Base-by-base conservation (phyloP, 2,797 vertebrate species). In the Prunella strophiata region DNA sequence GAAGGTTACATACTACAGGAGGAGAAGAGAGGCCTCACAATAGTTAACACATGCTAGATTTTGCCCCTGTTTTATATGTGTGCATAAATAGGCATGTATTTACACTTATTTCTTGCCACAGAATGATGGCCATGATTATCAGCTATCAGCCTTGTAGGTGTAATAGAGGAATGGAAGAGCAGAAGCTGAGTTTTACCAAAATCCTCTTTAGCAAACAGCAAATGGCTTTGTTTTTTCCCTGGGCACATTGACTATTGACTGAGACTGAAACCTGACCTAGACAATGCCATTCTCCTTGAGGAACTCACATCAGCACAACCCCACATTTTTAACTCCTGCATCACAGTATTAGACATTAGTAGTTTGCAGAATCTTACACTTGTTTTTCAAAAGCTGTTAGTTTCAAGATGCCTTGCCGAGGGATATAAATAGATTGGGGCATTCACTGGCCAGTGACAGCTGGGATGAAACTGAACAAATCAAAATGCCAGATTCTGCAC, bases 241-340 rank as follows among this genome's bases (percentile, higher is more conserved):
- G 36, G 22, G n/a, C 15, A 32, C 40, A 66, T 36, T 0, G 1
- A 1, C 8, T 74, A 43, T 50, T 25, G 11, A 36, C 25, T 25
- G 26, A 77, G 67, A 57, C 11, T 30, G 65, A 88, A 83, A 89
- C 25, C 50, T 29, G 32, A 65, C 25, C 42, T 23, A 32, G 66
- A 58, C 47, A 61, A 50, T 5, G 10, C 18, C 0, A 1, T 30
- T 90, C 73, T 67, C 54, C 38, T 70, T 54, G 10, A 81, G 42
- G 20, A 75, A 47, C 27, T 61, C 54, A 29, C 7, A 47, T 27
- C 21, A 81, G 23, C 43, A 38, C 36, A 67, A 63, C 15, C 7
- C 16, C n/a, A 34, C 32, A 12, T 77, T 80, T 85, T 58, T 25
- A 65, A 52, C 22, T 80, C 25, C 32, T 55, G 18, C 65, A 17